phyloP scores from a whole-genome alignment of 2,888 invertebrate genomes.

The Pandemis corylana region DNA sequence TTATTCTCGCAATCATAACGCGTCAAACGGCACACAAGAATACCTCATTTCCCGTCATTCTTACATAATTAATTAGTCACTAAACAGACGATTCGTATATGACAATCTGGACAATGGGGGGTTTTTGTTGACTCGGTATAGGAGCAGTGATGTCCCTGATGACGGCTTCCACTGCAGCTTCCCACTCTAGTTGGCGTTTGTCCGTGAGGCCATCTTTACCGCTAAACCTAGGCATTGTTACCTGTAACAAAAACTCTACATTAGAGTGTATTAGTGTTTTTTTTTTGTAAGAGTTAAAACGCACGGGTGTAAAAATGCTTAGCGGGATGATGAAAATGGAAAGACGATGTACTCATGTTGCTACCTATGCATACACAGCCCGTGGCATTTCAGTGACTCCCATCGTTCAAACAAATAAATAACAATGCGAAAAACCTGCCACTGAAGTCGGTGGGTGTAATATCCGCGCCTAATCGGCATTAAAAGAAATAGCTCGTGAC shows the following conservation, averaged over 20 bases:
- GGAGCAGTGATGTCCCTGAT: constrained; percentile 89
- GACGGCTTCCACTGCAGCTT: constrained; percentile 91
- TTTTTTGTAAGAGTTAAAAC: not conserved
- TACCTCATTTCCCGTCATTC: constrained; percentile 11
- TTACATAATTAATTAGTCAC: constrained; percentile 26
- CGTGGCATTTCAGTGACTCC: not conserved
- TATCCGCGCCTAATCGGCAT: constrained; percentile 24
- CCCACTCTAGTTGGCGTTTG: constrained; percentile 87
- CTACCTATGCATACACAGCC: too few species aligned
- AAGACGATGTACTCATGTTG: too few species aligned
- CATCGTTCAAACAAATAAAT: constrained; percentile 8
- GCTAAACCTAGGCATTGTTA: constrained; percentile 89
- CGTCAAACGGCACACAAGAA: constrained; percentile 14
- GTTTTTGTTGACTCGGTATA: constrained; percentile 79
- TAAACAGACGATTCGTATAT: constrained; percentile 95
- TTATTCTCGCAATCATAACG: not conserved
- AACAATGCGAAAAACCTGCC: constrained; percentile 7
- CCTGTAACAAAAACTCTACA: constrained; percentile 74
- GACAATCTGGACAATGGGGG: constrained; percentile 91
- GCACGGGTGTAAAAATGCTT: not conserved
- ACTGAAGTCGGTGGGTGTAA: constrained; percentile 4
- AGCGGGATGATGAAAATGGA: not conserved
- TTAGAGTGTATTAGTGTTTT: not conserved
- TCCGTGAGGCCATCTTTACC: constrained; percentile 75
- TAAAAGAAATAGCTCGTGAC: constrained; percentile 19